Evolutionary conservation across 92 coral and sea anemone species (phyloP).

Genomic region (Meandrina meandrites): DNA sequence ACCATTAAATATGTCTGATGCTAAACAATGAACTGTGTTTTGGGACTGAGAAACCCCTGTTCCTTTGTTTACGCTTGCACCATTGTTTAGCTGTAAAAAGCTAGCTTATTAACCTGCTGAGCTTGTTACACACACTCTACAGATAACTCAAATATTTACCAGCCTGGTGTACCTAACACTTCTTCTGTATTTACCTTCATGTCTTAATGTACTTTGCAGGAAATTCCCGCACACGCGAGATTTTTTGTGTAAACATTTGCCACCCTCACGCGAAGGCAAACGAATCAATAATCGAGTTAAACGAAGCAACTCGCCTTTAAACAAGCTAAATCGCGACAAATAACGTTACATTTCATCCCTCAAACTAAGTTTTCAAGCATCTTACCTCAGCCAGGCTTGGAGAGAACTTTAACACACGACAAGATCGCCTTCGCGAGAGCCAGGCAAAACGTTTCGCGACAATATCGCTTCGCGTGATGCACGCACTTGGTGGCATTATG

Average conservation of each 20-base stretch:
- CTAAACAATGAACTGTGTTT: conserved; percentile 1
- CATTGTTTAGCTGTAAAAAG: background rate
- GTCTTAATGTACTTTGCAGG: conserved; percentile 4
- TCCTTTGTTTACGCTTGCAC: conserved; percentile 9
- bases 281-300: background rate
- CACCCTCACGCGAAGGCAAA: conserved; percentile 25
- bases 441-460: conserved; percentile 5
- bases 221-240: conserved; percentile 26
- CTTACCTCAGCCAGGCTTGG: conserved; percentile 30
- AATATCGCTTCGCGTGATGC: conserved; percentile 30
- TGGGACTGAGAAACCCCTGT: background rate
- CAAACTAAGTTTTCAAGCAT: background rate
- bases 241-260: conserved; percentile 17
- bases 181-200: conserved; percentile 18
- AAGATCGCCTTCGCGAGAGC: background rate
- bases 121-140: background rate
- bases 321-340: background rate
- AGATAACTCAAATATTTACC: conserved; percentile 38
- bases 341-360: background rate
- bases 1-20: background rate
- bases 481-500: conserved; percentile 18
- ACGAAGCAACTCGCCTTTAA: background rate
- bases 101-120: conserved; percentile 22
- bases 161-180: background rate
- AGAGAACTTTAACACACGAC: background rate